Base-by-base conservation (phyloP, 2,888 invertebrate species). In the Chesias legatella region DNA sequence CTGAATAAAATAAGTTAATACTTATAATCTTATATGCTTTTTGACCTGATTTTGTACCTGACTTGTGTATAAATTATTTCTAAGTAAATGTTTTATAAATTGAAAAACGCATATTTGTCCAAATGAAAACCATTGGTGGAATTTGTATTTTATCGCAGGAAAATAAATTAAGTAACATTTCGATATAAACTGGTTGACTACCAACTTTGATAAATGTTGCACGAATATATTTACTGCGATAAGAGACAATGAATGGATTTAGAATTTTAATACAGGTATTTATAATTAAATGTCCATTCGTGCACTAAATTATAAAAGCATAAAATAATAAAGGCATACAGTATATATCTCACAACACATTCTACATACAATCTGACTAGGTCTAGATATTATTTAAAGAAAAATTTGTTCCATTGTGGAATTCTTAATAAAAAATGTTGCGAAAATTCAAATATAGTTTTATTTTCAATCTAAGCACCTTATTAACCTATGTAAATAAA, bases 391-490 rank as follows among this genome's bases (percentile, higher is more conserved):
- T 72, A 79, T 78, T 82, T 79, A 79, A 75, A 83, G 72, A 68
- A 79, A 68, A 74, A 81, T 79, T 85, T 82, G 79, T 83, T 84
- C 85, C 85, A 75, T 71, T 84, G 88, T 86, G 88, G 85, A 86
- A 86, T 85, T 88, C 88, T 86, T 86, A 88, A 88, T 88, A 88
- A 89, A 88, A 89, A 89, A 86, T 89, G 89, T 89, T 89, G 86
- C 86, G 88, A 88, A 88, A 88, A 83, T 83, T 77, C 59, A 30
- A 30, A 38, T 55, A 63, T 66, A 64, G 69, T 78, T 81, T 82
- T 70, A 77, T 79, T 77, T 55, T 51, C 40, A 22, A 22, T 24
- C 11, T 29, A 36, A 25, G 17, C 25, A 9, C 10, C 13, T 28
- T 1, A 9, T 17, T 9, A 7, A 20, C 5, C 13, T 2, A 5